These are phyloP conservation scores for Micromussa lordhowensis DNA, from an alignment of 92 coral and sea anemone species.

Conservation along the genomic window DNA sequence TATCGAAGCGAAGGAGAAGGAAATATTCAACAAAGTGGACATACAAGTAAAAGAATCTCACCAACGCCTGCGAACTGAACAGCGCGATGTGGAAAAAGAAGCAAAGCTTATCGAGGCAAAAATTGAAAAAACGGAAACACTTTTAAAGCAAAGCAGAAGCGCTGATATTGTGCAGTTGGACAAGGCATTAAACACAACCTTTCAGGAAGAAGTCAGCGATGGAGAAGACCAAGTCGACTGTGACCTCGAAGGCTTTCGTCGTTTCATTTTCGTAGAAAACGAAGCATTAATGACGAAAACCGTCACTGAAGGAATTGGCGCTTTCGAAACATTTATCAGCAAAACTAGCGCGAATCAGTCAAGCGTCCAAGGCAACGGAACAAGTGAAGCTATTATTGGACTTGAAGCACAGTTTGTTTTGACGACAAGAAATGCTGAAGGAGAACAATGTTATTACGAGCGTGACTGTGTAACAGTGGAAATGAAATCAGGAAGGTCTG, in stretches of 20 bases:
- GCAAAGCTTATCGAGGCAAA: neutral
- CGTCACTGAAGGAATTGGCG: neutral
- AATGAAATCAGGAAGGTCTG: neutral
- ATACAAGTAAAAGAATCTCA: neutral
- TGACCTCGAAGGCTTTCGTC: neutral
- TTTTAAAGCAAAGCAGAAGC: slow-evolving; percentile 5
- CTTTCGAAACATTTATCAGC: neutral
- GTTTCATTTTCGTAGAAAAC: slow-evolving; percentile 1
- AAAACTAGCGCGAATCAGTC: slow-evolving; percentile 7
- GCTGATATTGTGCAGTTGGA: slow-evolving; percentile 10
- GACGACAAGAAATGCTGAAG: neutral
- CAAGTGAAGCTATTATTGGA: slow-evolving; percentile 15
- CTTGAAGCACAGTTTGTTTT: neutral
- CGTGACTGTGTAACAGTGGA: neutral
- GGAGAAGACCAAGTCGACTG: neutral
- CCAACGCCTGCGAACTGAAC: neutral
- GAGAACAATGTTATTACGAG: neutral
- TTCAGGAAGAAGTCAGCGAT: neutral
- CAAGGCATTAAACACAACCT: neutral
- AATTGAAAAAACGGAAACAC: slow-evolving; percentile 3
- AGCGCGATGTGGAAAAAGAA: neutral
- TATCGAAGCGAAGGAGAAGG: neutral
- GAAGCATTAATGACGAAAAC: neutral
- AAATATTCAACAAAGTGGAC: slow-evolving; percentile 7
- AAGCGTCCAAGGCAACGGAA: slow-evolving; percentile 14